Percentiles rank a stretch among this genome's conserved stretches.
Evolutionary conservation across 2,113 vertebrate genomes (phyloP).

Genomic region (Proterorhinus semilunaris): DNA sequence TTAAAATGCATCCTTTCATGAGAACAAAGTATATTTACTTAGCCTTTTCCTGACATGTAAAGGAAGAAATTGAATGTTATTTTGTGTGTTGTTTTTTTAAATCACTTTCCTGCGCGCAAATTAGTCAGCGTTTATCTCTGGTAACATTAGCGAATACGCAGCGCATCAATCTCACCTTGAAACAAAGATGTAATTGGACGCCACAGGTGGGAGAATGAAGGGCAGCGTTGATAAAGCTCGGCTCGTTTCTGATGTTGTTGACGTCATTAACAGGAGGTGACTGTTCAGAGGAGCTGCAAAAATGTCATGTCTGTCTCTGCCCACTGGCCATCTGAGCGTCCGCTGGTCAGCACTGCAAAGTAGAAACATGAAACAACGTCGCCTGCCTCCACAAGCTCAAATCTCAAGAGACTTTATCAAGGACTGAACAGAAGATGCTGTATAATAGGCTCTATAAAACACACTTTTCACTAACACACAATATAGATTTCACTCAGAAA

Average conservation of each 20-base stretch:
- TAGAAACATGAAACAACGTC: neutral
- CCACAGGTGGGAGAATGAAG: neutral
- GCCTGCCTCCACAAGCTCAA: neutral
- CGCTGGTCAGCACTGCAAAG: neutral
- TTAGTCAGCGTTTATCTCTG: no score
- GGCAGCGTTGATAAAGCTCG: neutral
- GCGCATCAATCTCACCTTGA: neutral
- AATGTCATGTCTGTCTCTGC: neutral
- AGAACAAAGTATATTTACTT: no score
- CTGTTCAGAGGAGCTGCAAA: slow-evolving; percentile 1
- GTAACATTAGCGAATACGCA: neutral
- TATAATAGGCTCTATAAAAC: neutral
- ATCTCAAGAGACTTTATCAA: neutral
- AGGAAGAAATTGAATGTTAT: no score
- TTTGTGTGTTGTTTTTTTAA: no score
- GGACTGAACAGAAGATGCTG: neutral
- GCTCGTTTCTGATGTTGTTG: neutral
- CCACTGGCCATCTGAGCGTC: slow-evolving; percentile 7
- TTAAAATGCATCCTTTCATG: no score
- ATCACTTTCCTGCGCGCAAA: no score
- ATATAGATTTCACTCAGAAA: no score
- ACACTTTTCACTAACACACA: no score
- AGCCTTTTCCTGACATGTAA: no score
- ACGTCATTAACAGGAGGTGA: neutral
- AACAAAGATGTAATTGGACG: neutral